phyloP scores from a whole-genome alignment of 1,140 invertebrate genomes.

The Eupristina koningsbergeri region DNA sequence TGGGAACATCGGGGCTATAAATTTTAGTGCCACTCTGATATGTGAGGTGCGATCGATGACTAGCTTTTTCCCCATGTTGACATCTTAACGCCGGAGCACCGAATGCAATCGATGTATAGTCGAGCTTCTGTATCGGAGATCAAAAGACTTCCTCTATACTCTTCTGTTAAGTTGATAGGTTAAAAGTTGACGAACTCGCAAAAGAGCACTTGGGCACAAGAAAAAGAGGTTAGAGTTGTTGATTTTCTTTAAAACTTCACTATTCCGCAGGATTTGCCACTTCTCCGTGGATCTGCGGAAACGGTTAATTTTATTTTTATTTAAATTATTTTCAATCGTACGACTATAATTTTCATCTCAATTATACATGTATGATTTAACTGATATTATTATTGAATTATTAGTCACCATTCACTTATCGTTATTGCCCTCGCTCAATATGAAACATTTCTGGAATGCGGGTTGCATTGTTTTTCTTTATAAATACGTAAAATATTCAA shows the following conservation, averaged over 20 bases:
- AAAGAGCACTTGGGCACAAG: neutral
- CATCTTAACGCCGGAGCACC: neutral
- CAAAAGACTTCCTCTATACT: neutral
- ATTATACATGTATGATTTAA: too few relatives aligned
- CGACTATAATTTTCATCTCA: too few relatives aligned
- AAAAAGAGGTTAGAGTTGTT: neutral
- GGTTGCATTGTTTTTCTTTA: too few relatives aligned
- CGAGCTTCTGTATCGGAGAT: neutral
- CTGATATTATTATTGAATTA: too few relatives aligned
- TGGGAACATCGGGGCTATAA: neutral
- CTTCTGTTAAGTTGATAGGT: neutral
- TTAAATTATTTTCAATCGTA: neutral
- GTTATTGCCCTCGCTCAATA: too few relatives aligned
- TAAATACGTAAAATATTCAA: too few relatives aligned
- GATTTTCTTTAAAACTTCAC: neutral
- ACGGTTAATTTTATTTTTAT: neutral
- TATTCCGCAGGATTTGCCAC: too few relatives aligned
- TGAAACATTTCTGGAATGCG: too few relatives aligned
- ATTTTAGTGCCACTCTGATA: neutral
- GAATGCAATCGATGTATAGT: neutral
- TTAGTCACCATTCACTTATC: too few relatives aligned
- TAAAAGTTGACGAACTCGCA: too few relatives aligned
- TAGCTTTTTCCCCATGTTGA: neutral
- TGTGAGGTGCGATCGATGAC: slow-evolving; percentile 34
- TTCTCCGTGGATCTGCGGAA: neutral